Base-by-base conservation (phyloP, 2,888 invertebrate genomes). In the Imbricaverruca yamaguchii region DNA sequence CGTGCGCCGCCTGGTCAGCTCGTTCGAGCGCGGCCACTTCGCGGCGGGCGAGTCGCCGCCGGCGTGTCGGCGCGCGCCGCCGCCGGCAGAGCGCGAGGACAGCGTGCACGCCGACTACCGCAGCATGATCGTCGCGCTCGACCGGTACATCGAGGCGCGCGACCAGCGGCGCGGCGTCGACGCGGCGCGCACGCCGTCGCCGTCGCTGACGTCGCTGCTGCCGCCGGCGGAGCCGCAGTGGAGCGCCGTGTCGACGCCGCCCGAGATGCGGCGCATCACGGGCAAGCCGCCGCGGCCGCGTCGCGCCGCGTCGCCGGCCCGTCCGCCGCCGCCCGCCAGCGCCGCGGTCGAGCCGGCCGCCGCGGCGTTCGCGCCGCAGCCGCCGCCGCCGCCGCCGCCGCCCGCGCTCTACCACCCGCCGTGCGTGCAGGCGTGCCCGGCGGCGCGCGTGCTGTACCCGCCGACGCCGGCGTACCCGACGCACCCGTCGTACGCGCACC, bases 401-500 rank as follows among this genome's bases (percentile, higher is more conserved):
- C 65, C 65, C 23, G 65, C 65, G 12, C 23, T 21, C 3, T 67
- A 67, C 65, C 65, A 9, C 18, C 18, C n/a, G 65, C 23, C n/a
- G 23, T 23, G n/a, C n/a, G n/a, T 18, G 53, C 74, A 59, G 18
- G 1, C 53, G 74, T n/a, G 7, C 69, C 69, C 39, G 13, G 39
- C 25, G 25, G 21, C 39, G 39, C 69, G 2, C 12, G 6, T 7
- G 13, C 18, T 23, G 74, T 39, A 25, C 39, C 39, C 74, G 18
- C 12, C n/a, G 11, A 10, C 3, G 7, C 18, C 74, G 15, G 39
- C 74, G 53, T 25, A 74, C 53, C 74, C 74, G 18, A 74, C 74
- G 53, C 74, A 74, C 53, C 74, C 74, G 39, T 74, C 74, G 53
- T 74, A 74, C 53, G 74, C 74, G 53, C 74, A 74, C 74, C 74